phyloP scores from a whole-genome alignment of 53 echinoderm and acorn worm genomes.

The Echinarachnius parma region DNA sequence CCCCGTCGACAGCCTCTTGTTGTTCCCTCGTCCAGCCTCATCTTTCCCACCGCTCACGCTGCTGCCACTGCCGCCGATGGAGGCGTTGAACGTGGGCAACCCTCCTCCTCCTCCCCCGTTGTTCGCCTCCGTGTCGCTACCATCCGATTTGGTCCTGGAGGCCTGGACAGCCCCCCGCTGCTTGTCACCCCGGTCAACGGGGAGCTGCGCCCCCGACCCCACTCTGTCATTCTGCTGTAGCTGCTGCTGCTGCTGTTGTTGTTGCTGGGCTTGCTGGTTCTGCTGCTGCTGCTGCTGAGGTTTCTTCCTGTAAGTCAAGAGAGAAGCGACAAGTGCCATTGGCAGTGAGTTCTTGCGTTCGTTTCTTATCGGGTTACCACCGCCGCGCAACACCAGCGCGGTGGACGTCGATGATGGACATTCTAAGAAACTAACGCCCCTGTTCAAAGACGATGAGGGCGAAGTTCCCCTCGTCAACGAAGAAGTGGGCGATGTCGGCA shows the following conservation, averaged over 20 bases:
- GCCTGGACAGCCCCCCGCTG: conserved; percentile 44
- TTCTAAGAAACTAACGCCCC: no score
- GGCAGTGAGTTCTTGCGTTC: conserved; percentile 39
- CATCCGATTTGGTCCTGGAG: conserved; percentile 76
- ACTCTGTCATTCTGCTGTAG: no score
- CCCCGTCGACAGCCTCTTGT: conserved; percentile 17
- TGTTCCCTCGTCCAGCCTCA: not conserved
- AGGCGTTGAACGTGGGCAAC: no score
- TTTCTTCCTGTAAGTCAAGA: conserved; percentile 37
- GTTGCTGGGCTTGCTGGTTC: not conserved
- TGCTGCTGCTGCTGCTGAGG: not conserved
- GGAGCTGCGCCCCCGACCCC: no score
- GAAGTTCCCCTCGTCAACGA: not conserved
- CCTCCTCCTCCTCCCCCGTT: not conserved
- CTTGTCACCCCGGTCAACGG: not conserved
- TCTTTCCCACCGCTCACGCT: not conserved
- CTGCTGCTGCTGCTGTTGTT: conserved; percentile 18
- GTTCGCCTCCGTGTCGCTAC: conserved; percentile 76
- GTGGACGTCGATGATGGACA: no score
- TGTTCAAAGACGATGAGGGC: no score
- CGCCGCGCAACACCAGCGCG: not conserved
- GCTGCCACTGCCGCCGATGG: conserved; percentile 23
- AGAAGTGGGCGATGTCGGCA: not conserved
- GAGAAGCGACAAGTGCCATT: conserved; percentile 18
- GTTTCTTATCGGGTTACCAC: not conserved